These are phyloP conservation scores for Chloroceryle amazona DNA, from an alignment of 2,797 vertebrate genomes.

Conservation along the genomic window DNA sequence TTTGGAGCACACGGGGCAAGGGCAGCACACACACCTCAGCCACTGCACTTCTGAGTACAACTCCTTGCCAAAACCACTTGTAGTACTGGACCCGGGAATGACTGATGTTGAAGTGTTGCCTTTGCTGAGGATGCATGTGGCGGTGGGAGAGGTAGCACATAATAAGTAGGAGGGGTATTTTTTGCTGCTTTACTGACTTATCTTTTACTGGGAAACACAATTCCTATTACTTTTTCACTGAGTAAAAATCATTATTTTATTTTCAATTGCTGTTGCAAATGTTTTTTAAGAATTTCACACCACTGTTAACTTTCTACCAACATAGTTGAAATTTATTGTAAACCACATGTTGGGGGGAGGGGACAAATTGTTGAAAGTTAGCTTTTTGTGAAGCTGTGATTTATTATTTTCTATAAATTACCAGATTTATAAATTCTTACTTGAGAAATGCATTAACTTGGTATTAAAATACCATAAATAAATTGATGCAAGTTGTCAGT, in stretches of 20 bases:
- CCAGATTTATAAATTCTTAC: constrained; percentile 78
- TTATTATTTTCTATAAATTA: constrained; percentile 74
- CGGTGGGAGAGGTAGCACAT: not conserved
- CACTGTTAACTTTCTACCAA: constrained; percentile 74
- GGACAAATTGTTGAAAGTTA: constrained; percentile 64
- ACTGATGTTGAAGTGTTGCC: not conserved
- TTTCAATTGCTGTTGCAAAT: constrained; percentile 58
- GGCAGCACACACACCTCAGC: not conserved
- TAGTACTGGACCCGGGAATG: not conserved
- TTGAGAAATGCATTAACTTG: constrained; percentile 68
- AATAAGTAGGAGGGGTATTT: not conserved
- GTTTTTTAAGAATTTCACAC: constrained; percentile 60
- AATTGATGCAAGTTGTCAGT: constrained; percentile 32
- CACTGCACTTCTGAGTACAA: not conserved
- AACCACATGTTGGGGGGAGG: constrained; percentile 60
- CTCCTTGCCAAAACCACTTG: constrained; percentile 34
- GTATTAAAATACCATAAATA: constrained; percentile 65
- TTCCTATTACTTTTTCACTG: constrained; percentile 49
- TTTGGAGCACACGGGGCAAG: not conserved
- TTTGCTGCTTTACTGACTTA: constrained; percentile 66
- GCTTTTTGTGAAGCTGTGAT: constrained; percentile 73
- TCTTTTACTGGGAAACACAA: constrained; percentile 29
- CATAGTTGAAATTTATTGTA: constrained; percentile 67
- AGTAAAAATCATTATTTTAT: constrained; percentile 50
- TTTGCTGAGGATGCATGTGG: not conserved